Evolutionary conservation across 2,797 vertebrate species (phyloP).

Genomic region (Pipistrellus pipistrellus): DNA sequence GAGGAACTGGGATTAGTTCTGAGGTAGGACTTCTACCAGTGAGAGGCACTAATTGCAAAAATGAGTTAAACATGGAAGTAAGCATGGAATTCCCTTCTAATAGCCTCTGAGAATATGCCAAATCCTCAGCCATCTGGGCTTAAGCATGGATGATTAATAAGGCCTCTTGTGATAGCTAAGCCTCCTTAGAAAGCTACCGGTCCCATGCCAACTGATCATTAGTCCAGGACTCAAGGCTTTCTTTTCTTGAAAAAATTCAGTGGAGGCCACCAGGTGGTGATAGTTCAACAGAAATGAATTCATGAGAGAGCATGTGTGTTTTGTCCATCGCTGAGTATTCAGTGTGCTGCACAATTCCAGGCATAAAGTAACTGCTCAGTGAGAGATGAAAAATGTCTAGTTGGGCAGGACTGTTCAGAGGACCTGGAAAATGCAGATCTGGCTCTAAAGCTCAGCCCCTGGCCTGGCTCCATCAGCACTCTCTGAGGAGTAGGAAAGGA

Average conservation of each 20-base stretch:
- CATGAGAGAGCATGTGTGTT: too few species aligned
- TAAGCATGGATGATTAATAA: constrained; percentile 31
- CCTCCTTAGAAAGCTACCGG: constrained; percentile 59
- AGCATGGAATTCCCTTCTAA: neutral
- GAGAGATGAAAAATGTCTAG: neutral
- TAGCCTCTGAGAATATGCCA: neutral
- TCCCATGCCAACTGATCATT: neutral
- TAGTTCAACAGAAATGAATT: constrained; percentile 21
- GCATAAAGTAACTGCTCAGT: neutral
- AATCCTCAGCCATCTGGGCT: neutral
- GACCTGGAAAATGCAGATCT: too few species aligned
- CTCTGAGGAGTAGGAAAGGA: neutral
- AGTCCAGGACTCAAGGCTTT: neutral
- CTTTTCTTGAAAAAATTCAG: constrained; percentile 1
- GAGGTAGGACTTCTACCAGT: neutral
- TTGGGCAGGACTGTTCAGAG: neutral
- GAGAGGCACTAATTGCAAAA: neutral
- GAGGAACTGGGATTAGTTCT: neutral
- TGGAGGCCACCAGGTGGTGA: constrained; percentile 65
- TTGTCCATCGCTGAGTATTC: neutral
- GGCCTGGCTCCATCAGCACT: neutral
- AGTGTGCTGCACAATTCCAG: neutral
- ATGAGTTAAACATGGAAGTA: neutral
- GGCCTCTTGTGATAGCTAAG: neutral
- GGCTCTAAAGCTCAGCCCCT: neutral